Evolutionary conservation across 2,113 vertebrate genomes (phyloP), one percentile per base, ranked within the genome.

Genomic region (Istiophorus platypterus): DNA sequence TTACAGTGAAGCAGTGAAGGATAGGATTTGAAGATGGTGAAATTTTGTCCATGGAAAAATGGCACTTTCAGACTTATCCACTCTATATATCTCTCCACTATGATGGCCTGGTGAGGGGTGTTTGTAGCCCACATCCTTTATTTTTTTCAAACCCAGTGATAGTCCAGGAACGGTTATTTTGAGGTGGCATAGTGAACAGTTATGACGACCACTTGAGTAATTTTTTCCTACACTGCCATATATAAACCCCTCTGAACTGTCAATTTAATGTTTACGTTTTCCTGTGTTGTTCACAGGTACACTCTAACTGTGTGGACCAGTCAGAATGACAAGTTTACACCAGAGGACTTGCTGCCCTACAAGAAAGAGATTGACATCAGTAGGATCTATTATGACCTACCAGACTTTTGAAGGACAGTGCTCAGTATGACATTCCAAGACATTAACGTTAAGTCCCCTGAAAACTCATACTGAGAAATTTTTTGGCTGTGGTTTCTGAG

Each of bases 301-400:
- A 97, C 93, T 77, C 93, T 99, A 52, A 99, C 97, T 7, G 75
- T 99, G 89, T 99, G 98, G 98, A 96, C 96, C 9, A 95, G 95
- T 65, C 96, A 93, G 59, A 79, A 90, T 18, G 97, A 99, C 61
- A 1, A 72, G 10, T 94, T 96, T 52, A 88, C 92, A 12, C 69
- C 93, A 26, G 94, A 97, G 91, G 97, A 99, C 85, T 82, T 99
- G 34, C 92, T 97, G 52, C 92, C 82, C 54, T 96, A 96, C 92
- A 95, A 96, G 77, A 85, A 94, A n/a, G 81, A 84, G 41, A 93
- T 97, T 76, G 95, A 95, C 81, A 93, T 92, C 85, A 95, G 88
- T 37, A 95, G 91, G 70, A 93, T 99, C 88, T 99, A 97, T 88
- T 99, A 97, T 24, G 98, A 99, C 91, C 91, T 99, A 52, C 94